phyloP scores from a whole-genome alignment of 2,113 vertebrate genomes.

The Perccottus glenii region DNA sequence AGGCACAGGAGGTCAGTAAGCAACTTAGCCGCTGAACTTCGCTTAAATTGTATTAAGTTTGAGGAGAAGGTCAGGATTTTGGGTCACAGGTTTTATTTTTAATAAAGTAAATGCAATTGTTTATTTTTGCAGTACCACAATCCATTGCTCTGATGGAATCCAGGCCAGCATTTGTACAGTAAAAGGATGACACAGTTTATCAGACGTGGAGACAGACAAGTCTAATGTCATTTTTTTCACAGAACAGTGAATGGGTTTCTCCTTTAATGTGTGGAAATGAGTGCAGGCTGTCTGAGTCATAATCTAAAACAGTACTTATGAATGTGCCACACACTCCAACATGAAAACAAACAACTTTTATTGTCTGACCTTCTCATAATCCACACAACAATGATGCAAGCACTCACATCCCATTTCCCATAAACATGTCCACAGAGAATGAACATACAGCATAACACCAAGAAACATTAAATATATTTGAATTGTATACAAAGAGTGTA shows the following conservation, averaged over 20 bases:
- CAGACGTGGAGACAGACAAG: no score
- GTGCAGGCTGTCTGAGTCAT: no score
- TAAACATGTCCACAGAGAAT: conserved; percentile 51
- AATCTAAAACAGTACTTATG: neutral
- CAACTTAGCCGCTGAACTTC: conserved; percentile 26
- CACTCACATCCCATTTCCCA: conserved; percentile 36
- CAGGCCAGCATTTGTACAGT: neutral
- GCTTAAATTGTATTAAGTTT: conserved; percentile 24
- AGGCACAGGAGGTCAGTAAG: conserved; percentile 19
- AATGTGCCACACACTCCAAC: conserved; percentile 1
- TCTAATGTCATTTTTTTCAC: no score
- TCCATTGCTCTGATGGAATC: neutral
- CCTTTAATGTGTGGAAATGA: no score
- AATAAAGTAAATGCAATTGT: neutral
- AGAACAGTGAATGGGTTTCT: no score
- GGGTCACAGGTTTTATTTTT: neutral
- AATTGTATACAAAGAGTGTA: conserved; percentile 43
- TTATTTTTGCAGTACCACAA: neutral
- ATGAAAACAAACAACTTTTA: conserved; percentile 63
- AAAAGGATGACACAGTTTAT: neutral
- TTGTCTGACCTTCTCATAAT: conserved; percentile 44
- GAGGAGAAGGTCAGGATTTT: conserved; percentile 28
- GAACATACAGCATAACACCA: conserved; percentile 31
- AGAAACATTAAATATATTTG: conserved; percentile 61
- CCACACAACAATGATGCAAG: conserved; percentile 50